A percentile compares a stretch with the other conserved stretches of the same genome.
These are phyloP conservation scores for Centropus unirufus DNA, from an alignment of 2,113 vertebrate genomes.

Conservation along the genomic window DNA sequence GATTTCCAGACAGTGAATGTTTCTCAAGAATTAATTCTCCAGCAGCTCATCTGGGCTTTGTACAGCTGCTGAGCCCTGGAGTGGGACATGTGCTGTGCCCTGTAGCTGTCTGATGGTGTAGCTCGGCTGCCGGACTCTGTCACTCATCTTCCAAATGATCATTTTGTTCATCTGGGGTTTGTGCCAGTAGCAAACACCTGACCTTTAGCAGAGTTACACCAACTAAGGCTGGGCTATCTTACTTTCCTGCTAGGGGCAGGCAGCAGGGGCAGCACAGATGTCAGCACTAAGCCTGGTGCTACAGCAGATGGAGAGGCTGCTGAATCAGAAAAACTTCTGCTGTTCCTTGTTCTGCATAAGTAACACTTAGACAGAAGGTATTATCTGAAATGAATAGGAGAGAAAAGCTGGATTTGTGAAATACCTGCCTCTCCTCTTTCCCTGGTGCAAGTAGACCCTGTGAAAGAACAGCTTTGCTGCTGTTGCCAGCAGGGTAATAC, in stretches of 20 bases:
- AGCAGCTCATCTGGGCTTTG: background rate
- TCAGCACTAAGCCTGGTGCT: background rate
- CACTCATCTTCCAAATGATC: background rate
- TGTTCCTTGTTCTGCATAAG: background rate
- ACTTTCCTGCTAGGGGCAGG: background rate
- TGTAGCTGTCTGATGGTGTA: rapidly evolving
- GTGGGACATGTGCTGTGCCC: background rate
- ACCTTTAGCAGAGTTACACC: background rate
- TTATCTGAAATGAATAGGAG: background rate
- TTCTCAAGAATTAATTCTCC: background rate
- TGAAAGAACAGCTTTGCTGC: background rate
- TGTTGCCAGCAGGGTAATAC: background rate
- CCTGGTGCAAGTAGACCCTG: background rate
- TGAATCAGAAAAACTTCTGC: background rate
- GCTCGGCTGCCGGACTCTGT: background rate
- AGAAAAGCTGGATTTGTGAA: background rate
- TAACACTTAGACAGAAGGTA: background rate
- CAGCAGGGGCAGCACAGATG: background rate
- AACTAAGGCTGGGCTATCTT: background rate
- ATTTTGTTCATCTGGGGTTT: background rate
- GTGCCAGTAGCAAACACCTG: background rate
- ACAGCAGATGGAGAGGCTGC: background rate
- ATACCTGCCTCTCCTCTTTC: background rate
- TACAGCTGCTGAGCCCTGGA: rapidly evolving
- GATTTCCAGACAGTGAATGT: rapidly evolving